These are phyloP conservation scores for Carcharodon carcharias DNA, from an alignment of 2,797 vertebrate genomes.

Conservation along the genomic window DNA sequence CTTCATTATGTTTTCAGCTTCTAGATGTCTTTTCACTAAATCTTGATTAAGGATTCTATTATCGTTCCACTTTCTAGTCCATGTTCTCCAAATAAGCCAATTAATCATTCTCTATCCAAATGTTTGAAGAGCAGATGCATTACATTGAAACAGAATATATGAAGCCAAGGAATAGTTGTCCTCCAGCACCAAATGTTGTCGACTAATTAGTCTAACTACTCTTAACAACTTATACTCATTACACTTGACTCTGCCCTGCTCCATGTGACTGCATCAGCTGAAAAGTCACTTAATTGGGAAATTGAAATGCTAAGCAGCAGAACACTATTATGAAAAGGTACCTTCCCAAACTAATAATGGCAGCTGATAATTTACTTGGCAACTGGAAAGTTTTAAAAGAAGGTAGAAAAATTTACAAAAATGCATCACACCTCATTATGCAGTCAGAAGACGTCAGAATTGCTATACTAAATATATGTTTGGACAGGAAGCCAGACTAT, in stretches of 20 bases:
- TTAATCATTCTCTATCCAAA: not conserved
- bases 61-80: not conserved
- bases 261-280: not conserved
- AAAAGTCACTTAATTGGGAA: not conserved
- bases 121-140: not conserved
- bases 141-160: not conserved
- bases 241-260: not conserved
- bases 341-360: not conserved
- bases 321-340: not conserved
- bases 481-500: not conserved
- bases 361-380: not conserved
- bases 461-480: not conserved
- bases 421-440: not conserved
- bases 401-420: not conserved
- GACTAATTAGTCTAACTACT: not conserved
- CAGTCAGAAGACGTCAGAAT: not conserved
- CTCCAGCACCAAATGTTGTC: not conserved
- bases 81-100: not conserved
- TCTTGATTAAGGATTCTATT: not conserved
- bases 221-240: not conserved
- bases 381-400: not conserved
- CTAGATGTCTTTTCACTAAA: not conserved
- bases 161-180: not conserved
- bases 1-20: not conserved
- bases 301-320: not conserved